Evolutionary conservation across 2,888 invertebrate genomes (phyloP), one percentile per base, ranked within the genome.

Genomic region (Scaptomyza caliginosa): DNA sequence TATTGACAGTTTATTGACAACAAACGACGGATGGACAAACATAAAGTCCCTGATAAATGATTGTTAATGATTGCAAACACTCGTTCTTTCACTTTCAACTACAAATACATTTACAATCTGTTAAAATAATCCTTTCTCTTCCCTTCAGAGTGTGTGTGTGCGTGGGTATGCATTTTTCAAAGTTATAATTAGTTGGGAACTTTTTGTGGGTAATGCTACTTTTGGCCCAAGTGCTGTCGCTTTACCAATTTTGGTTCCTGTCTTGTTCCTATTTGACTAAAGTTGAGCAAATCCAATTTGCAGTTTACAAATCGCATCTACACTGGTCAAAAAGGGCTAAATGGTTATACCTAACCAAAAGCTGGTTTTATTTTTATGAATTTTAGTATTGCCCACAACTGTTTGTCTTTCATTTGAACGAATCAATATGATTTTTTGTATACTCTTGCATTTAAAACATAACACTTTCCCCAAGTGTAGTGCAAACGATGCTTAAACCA

Each of bases 101-200:
- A 40, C 13, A 26, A 42, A 40, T 17, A 21, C 45, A 23, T 28
- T 65, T 5, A 0, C 7, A 32, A 45, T 45, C 10, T 21, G 32
- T 39, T 13, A 42, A 21, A 13, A 32, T 32, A 32, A 7, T 32
- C 32, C 28, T 11, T 28, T 28, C 13, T 13, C 34, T 13, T 0
- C 10, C 3, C 2, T 38, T 8, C 7, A 16, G 11, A n/a, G 28
- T 36, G 36, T 43, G 21, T 36, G 54, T 43, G 7, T 49, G 51
- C 36, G 26, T 24, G 38, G 45, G 4, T 17, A 8, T 39, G 2
- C 13, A 5, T 40, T 60, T 71, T 63, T 46, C 55, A 39, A 86
- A 88, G 67, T 83, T 88, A 62, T 83, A 83, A 83, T 88, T 86
- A 85, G 67, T 68, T 64, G 42, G 52, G 59, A 88, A 83, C 71